Evolutionary conservation across 2,113 vertebrate species (phyloP), one percentile per base, ranked within the genome.

Genomic region (Rhinolophus ferrumequinum): DNA sequence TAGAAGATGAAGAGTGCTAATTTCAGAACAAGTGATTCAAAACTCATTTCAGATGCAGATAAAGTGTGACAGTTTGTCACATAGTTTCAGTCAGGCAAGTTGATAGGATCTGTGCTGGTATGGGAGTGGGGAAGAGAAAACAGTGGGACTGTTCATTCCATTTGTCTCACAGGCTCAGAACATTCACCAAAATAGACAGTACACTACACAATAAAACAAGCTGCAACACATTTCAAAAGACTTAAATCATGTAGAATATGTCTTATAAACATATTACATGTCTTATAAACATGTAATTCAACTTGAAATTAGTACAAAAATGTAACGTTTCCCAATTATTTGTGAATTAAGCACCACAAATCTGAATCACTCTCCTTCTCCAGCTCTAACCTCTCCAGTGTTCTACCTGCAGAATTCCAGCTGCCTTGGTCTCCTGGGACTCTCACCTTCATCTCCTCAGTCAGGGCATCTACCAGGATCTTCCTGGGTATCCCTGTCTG

Each of bases 191-290:
- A 88, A 88, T 56, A 62, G 1, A 47, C 47, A 50, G 3, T 38
- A 24, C 4, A 8, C 2, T 47, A 4, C 1, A 5, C 14, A 1
- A 64, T 8, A 64, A 70, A 6, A 54, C 13, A 47, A 8, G n/a
- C 9, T 70, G 10, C 9, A 54, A 47, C 15, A 15, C 9, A 21
- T 66, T 76, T 88, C 47, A 64, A 44, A 95, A 3, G 21, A 52
- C 8, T 58, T 89, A 30, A 69, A 14, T 60, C 21, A 86, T 8
- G 9, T 0, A 41, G 21, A 81, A 80, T n/a, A 22, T 3, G 67
- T 33, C 8, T 38, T 30, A 33, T 41, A 52, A 64, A 47, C 66
- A 47, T 69, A 56, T 18, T 24, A n/a, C n/a, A n/a, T 47, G 70
- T 33, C 8, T 38, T 30, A 33, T 41, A 52, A 64, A 47, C 66